These are phyloP conservation scores for Grammomys dolichurus DNA, from an alignment of 2,113 vertebrate genomes.

Conservation along the genomic window DNA sequence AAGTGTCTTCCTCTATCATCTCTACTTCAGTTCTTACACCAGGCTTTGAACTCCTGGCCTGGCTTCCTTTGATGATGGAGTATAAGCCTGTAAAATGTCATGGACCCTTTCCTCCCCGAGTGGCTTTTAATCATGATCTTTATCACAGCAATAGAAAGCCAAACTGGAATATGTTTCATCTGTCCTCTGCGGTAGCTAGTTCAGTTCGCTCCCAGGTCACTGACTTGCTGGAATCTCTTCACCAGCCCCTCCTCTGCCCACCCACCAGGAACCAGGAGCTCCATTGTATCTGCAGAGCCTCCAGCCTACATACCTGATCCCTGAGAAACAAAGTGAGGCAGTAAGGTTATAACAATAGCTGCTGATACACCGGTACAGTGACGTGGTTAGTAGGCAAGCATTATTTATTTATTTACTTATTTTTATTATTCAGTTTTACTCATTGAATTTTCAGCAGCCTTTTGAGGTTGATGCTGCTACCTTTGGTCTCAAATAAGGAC, in stretches of 20 bases:
- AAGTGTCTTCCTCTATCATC: background rate
- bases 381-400: background rate
- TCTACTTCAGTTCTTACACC: background rate
- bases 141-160: background rate
- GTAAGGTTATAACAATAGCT: background rate
- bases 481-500: background rate
- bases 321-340: background rate
- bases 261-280: background rate
- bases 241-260: background rate
- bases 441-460: background rate
- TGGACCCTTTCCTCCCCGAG: background rate
- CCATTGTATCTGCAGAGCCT: background rate
- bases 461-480: background rate
- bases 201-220: background rate
- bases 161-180: background rate
- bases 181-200: background rate
- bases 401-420: background rate
- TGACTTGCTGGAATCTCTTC: background rate
- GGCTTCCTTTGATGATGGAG: background rate
- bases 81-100: background rate
- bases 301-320: background rate
- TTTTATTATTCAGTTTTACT: background rate
- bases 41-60: background rate
- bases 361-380: background rate
- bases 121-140: background rate